Percentiles rank a stretch among this genome's conserved stretches.
phyloP scores from a whole-genome alignment of 2,797 vertebrate genomes.

The Anguilla megastoma region DNA sequence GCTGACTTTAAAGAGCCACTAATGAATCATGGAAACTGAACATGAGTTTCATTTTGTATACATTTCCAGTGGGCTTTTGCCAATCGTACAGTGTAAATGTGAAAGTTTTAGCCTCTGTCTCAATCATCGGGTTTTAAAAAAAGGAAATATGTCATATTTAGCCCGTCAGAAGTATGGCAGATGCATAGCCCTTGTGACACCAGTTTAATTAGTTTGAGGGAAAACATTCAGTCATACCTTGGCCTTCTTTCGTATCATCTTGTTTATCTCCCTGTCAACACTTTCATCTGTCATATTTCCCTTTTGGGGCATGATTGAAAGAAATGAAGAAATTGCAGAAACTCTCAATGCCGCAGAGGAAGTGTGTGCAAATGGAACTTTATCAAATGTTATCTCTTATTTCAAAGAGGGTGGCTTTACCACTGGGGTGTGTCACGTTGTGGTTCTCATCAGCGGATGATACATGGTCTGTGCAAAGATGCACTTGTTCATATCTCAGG shows the following conservation, averaged over 20 bases:
- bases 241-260: not conserved
- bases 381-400: slow-evolving; percentile 10
- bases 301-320: not conserved
- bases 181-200: not conserved
- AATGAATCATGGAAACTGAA: not conserved
- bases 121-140: not conserved
- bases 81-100: not conserved
- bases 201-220: not conserved
- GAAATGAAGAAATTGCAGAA: not conserved
- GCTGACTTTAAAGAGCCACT: not conserved
- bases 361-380: not conserved
- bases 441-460: not conserved
- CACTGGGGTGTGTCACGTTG: not conserved
- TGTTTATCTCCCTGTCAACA: slow-evolving; percentile 5
- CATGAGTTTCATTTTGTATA: not conserved
- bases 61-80: not conserved
- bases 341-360: not conserved
- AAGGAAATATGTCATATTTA: not conserved
- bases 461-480: not conserved
- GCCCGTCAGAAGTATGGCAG: not conserved
- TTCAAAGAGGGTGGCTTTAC: not conserved
- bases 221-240: not conserved
- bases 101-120: not conserved
- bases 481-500: slow-evolving; percentile 1
- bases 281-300: not conserved